Conservation (phyloP, 2,113 vertebrate species). For the Zosterops borbonicus region DNA sequence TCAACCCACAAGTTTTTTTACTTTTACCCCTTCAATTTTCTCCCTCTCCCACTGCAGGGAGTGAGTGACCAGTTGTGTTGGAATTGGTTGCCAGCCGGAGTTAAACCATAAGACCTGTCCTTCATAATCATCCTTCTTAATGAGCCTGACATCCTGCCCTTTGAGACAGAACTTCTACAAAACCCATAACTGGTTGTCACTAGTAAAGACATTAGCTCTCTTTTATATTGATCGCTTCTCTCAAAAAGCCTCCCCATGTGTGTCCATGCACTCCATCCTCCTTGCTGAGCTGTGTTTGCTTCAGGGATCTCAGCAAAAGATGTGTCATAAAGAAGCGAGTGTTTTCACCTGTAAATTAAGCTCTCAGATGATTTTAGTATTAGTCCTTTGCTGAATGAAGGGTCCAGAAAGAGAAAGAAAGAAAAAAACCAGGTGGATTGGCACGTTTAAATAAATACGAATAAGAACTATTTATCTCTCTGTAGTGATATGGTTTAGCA, state of each 20-base stretch:
- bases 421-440: fast-evolving
- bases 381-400: background rate
- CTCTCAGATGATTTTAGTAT: background rate
- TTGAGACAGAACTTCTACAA: background rate
- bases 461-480: background rate
- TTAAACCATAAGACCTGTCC: background rate
- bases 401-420: background rate
- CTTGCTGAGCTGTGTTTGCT: background rate
- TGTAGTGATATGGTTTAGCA: background rate
- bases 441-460: fast-evolving
- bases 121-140: background rate
- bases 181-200: background rate
- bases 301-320: background rate
- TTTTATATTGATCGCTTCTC: background rate
- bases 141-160: background rate
- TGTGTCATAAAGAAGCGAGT: background rate
- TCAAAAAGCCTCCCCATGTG: background rate
- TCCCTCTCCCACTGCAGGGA: background rate
- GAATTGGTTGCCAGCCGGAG: background rate
- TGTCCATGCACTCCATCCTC: background rate
- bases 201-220: background rate
- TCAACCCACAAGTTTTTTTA: background rate
- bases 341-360: background rate
- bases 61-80: fast-evolving
- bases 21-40: fast-evolving